Percentiles rank a stretch among this genome's conserved stretches.
These are phyloP conservation scores for Scytalopus superciliaris DNA, from an alignment of 2,113 vertebrate genomes.

Conservation along the genomic window DNA sequence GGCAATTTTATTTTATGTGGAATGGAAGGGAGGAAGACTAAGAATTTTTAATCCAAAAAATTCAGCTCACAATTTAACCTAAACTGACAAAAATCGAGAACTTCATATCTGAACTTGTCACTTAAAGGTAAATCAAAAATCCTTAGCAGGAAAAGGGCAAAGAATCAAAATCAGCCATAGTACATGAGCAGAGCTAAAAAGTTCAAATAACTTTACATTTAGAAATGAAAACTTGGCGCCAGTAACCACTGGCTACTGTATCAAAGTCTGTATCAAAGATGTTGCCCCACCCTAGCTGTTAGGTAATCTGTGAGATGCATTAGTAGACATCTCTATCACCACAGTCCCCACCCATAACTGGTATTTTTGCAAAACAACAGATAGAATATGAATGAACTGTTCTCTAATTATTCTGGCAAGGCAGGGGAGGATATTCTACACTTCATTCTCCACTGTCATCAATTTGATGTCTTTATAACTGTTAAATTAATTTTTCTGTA, in stretches of 20 bases:
- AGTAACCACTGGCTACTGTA: background rate
- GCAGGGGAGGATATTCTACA: constrained; percentile 28
- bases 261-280: background rate
- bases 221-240: background rate
- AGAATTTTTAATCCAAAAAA: background rate
- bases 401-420: constrained; percentile 43
- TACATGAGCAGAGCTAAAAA: background rate
- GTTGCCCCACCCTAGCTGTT: background rate
- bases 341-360: background rate
- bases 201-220: background rate
- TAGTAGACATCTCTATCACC: rapidly evolving
- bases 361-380: constrained; percentile 3
- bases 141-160: constrained; percentile 7
- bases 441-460: constrained; percentile 25
- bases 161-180: background rate
- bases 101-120: constrained; percentile 12
- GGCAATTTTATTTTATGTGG: constrained; percentile 10
- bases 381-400: constrained; percentile 15
- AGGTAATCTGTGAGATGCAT: background rate
- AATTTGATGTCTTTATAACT: constrained; percentile 33
- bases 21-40: background rate
- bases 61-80: background rate
- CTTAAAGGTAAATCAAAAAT: background rate
- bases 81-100: background rate
- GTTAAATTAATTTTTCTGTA: constrained; percentile 48